Evolutionary conservation across 2,888 invertebrate genomes (phyloP).

Genomic region (Lathronympha strigana): DNA sequence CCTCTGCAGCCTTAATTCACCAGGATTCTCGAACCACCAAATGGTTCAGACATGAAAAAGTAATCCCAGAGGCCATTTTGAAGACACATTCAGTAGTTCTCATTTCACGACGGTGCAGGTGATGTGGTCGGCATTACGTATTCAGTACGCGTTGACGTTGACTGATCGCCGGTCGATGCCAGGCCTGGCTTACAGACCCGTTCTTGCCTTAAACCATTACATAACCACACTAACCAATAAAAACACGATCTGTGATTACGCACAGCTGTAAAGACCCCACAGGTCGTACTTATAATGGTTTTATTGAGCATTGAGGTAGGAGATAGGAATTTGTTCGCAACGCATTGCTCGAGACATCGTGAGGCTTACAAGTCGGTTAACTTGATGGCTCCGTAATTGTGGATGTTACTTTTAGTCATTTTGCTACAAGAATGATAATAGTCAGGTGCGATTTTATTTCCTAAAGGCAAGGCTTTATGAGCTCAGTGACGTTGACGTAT

Average conservation of each 20-base stretch:
- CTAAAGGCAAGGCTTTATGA: no score
- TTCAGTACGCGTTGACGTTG: slow-evolving; percentile 61
- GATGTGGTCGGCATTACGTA: slow-evolving; percentile 55
- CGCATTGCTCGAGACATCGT: slow-evolving; percentile 30
- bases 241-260: background rate
- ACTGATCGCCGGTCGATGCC: slow-evolving; percentile 55
- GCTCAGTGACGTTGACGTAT: no score
- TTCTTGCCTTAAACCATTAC: background rate
- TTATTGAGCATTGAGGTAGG: background rate
- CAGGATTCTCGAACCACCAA: background rate
- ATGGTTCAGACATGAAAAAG: background rate
- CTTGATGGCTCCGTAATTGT: slow-evolving; percentile 15
- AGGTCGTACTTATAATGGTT: background rate
- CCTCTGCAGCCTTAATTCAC: no score
- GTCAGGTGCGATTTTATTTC: background rate
- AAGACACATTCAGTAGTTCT: slow-evolving; percentile 12
- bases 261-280: background rate
- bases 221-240: background rate
- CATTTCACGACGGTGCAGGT: slow-evolving; percentile 46
- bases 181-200: slow-evolving; percentile 32
- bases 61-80: slow-evolving; percentile 1
- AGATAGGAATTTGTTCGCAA: background rate
- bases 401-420: slow-evolving; percentile 1
- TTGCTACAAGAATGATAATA: background rate
- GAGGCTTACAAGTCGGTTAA: slow-evolving; percentile 23